Base-by-base conservation (phyloP, 92 coral and sea anemone genomes). In the Heteractis magnifica region DNA sequence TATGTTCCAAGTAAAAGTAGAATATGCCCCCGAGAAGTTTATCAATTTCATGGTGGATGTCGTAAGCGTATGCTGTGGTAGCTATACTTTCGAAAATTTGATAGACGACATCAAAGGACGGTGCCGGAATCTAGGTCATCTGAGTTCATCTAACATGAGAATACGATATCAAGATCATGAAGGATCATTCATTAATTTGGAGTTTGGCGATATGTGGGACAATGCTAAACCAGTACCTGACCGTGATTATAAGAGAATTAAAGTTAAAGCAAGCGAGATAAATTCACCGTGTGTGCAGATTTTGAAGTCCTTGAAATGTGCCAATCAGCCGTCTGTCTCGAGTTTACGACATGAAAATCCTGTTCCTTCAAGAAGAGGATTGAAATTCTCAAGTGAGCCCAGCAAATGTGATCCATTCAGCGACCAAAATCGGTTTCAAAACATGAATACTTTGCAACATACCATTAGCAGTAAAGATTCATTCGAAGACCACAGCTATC, bases 1-100 rank as follows among this genome's bases (percentile, higher is more conserved):
- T 15, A 77, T 62, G 82, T 81, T 48, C 76, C 91, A 88, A 88
- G 85, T 88, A 51, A 88, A 88, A 79, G 91, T 88, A 20, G 88
- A 88, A 73, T 83, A 84, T 81, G 21, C 49, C 49, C 56, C 68
- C 49, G 73, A 78, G 59, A 88, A 88, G 64, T 88, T 77, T 83
- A 71, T 83, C 14, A 87, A 73, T 72, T 88, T 88, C 72, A 65
- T 88, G 74, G 91, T 88, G 52, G 82, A 76, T 19, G 72, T 72
- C 14, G 65, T 56, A 6, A 52, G 21, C 9, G 80, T 87, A n/a
- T 81, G 62, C 56, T 19, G 83, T 74, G 87, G 87, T 8, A 26
- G 68, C 26, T 88, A 83, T 72, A 62, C 78, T 50, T 84, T 83
- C 78, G 23, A 18, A 6, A 49, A 85, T 79, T 74, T 85, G 56